Conservation (phyloP, 2,888 invertebrate genomes). For the Leptinotarsa tumamoca region DNA sequence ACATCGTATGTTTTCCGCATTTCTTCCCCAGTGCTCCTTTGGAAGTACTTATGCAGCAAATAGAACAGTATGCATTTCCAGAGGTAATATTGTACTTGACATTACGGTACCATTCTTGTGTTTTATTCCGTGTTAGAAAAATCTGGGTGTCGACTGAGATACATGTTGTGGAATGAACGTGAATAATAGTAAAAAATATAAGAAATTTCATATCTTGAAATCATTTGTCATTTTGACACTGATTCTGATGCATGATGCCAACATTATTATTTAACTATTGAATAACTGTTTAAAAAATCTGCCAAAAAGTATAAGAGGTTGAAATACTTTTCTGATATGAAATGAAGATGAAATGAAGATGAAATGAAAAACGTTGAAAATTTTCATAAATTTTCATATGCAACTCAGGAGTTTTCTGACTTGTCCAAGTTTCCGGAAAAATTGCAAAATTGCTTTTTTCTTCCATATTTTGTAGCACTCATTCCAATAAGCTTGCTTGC, state of each 20-base stretch:
- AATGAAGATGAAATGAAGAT: too few relatives aligned
- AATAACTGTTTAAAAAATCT: too few relatives aligned
- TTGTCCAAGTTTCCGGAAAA: too few relatives aligned
- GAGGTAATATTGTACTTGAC: conserved; percentile 29
- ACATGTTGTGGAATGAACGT: not conserved
- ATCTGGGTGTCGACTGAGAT: not conserved
- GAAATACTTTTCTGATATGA: too few relatives aligned
- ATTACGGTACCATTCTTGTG: conserved; percentile 43
- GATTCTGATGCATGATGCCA: not conserved
- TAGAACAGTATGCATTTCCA: conserved; percentile 55
- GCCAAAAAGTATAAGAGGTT: too few relatives aligned
- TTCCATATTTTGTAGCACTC: too few relatives aligned
- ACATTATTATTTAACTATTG: too few relatives aligned
- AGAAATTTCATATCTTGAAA: conserved; percentile 9
- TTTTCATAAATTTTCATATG: too few relatives aligned
- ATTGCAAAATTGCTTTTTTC: too few relatives aligned
- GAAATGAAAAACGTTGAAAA: too few relatives aligned
- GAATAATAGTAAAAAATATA: conserved; percentile 7
- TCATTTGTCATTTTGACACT: conserved; percentile 10
- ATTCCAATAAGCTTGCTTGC: too few relatives aligned
- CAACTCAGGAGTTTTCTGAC: too few relatives aligned
- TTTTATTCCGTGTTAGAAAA: conserved; percentile 35
- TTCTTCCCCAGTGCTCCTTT: conserved; percentile 52
- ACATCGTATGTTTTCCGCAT: conserved; percentile 60
- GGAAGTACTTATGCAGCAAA: conserved; percentile 57